Evolutionary conservation across 2,888 invertebrate genomes (phyloP).

Genomic region (Smittia sp.): DNA sequence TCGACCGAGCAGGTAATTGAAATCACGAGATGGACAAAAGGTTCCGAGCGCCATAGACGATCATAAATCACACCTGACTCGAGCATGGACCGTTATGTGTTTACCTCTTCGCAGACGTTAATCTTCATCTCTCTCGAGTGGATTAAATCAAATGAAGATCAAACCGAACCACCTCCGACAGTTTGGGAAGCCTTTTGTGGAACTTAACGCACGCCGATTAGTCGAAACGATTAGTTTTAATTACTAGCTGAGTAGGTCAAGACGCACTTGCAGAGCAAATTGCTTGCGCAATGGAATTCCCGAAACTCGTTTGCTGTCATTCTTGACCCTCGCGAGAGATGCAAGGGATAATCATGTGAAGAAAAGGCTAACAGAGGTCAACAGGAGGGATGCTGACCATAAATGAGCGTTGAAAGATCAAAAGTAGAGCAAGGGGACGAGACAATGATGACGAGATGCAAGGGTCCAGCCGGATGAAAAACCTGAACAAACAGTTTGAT

Average conservation of each 20-base stretch:
- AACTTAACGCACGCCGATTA: background rate
- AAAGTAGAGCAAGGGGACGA: constrained; percentile 22
- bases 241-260: background rate
- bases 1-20: background rate
- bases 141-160: constrained; percentile 10
- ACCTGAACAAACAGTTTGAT: background rate
- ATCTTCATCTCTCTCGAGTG: background rate
- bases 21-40: background rate
- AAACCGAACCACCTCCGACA: background rate
- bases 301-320: background rate
- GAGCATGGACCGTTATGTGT: background rate
- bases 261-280: background rate
- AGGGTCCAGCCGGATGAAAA: background rate
- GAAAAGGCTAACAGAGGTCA: constrained; percentile 24
- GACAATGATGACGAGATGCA: background rate
- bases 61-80: constrained; percentile 11
- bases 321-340: constrained; percentile 16
- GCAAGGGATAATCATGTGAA: constrained; percentile 2
- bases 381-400: constrained; percentile 32
- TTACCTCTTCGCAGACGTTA: background rate
- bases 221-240: background rate
- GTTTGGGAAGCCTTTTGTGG: too few relatives aligned
- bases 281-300: background rate
- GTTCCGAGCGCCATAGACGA: background rate
- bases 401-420: constrained; percentile 25